Percentiles rank a stretch among this genome's conserved stretches.
Evolutionary conservation across 2,888 invertebrate species (phyloP).

Genomic region (Pristionchus entomophagus): DNA sequence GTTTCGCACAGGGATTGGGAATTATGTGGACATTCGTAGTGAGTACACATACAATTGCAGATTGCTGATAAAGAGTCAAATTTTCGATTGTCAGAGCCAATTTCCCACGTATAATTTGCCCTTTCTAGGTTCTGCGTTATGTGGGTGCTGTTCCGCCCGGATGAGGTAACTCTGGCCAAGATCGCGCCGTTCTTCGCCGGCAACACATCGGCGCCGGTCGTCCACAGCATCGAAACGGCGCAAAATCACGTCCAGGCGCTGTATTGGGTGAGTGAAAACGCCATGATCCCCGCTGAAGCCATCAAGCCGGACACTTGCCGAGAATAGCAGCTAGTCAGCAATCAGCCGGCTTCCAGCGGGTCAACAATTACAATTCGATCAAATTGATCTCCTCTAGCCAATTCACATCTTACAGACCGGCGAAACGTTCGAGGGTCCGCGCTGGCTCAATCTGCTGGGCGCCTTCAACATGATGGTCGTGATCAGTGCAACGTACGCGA

Average conservation of each 20-base stretch:
- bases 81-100: no score
- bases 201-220: background rate
- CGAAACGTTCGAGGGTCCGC: background rate
- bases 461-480: background rate
- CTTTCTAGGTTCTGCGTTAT: background rate
- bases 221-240: constrained; percentile 7
- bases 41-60: no score
- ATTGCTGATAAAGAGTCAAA: no score
- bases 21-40: no score
- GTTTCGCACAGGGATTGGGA: no score
- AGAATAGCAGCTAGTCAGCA: no score
- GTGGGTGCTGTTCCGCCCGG: constrained; percentile 3
- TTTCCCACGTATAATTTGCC: background rate
- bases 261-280: background rate
- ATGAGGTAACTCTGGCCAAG: background rate
- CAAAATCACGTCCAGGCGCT: background rate
- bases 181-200: constrained; percentile 3
- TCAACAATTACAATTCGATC: no score
- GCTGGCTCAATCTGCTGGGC: background rate
- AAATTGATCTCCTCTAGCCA: no score
- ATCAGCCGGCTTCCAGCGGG: no score
- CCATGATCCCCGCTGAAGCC: no score
- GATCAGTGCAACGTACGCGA: background rate
- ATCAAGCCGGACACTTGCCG: no score
- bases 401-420: background rate